These are phyloP conservation scores for Zaprionus capensis DNA, from an alignment of 1,140 invertebrate genomes.

Conservation along the genomic window DNA sequence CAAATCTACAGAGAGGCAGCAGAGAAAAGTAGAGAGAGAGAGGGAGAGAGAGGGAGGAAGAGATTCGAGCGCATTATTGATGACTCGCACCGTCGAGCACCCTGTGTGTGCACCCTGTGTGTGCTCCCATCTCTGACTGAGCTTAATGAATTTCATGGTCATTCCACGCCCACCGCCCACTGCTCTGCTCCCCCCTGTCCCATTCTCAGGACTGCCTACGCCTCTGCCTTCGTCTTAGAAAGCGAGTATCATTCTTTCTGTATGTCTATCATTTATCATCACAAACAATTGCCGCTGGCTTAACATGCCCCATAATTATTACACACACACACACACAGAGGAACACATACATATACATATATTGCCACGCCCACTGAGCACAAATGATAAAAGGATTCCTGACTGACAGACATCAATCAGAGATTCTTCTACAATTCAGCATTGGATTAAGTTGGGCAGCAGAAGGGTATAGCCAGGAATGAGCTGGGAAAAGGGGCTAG, in stretches of 20 bases:
- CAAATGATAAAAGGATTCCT: slow-evolving; percentile 70
- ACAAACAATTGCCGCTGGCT: slow-evolving; percentile 57
- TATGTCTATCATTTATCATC: slow-evolving; percentile 52
- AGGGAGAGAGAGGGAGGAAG: not conserved
- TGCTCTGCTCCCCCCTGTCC: not conserved
- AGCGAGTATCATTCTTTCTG: slow-evolving; percentile 11
- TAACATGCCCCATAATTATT: slow-evolving; percentile 58
- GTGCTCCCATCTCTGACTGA: not conserved
- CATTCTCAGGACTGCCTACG: not conserved
- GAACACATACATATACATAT: slow-evolving; percentile 12
- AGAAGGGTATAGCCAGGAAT: not conserved
- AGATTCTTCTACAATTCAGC: slow-evolving; percentile 42
- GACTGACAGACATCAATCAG: slow-evolving; percentile 77
- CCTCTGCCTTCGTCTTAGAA: slow-evolving; percentile 2
- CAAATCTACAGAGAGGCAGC: not conserved
- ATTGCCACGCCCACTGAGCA: slow-evolving; percentile 13
- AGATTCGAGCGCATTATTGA: slow-evolving; percentile 63
- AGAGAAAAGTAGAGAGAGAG: not conserved
- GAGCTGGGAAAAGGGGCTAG: not conserved
- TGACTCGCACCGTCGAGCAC: slow-evolving; percentile 36
- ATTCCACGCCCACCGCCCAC: not conserved
- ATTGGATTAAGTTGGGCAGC: not conserved
- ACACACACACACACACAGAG: slow-evolving; percentile 30
- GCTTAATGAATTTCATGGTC: slow-evolving; percentile 57
- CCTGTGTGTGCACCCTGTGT: slow-evolving; percentile 3